Evolutionary conservation across 2,888 invertebrate species (phyloP).

Genomic region (Cephalotes varians): DNA sequence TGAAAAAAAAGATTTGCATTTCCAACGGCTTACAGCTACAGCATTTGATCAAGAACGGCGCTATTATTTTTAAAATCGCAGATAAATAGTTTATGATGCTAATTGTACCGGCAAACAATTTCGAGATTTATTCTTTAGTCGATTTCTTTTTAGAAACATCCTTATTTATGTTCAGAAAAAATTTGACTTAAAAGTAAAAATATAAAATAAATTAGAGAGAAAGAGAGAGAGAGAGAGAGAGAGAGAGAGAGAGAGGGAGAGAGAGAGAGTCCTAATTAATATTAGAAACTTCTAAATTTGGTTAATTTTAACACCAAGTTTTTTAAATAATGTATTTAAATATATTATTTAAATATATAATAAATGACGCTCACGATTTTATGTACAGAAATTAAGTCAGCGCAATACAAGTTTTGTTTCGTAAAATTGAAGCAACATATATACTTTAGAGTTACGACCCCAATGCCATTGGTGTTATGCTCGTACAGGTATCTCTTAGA

Average conservation of each 20-base stretch:
- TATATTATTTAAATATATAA: background rate
- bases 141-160: background rate
- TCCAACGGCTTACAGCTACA: background rate
- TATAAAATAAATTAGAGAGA: background rate
- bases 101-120: background rate
- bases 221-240: no score
- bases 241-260: no score
- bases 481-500: constrained; percentile 58
- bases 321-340: background rate
- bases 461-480: constrained; percentile 55
- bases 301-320: background rate
- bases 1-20: background rate
- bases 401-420: background rate
- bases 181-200: background rate
- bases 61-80: background rate
- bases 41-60: background rate
- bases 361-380: background rate
- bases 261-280: background rate
- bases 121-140: background rate
- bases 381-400: no score
- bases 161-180: background rate
- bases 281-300: background rate
- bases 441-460: constrained; percentile 50
- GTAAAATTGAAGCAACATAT: constrained; percentile 52
- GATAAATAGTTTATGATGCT: background rate